phyloP scores from a whole-genome alignment of 2,888 invertebrate genomes.

The Drosophila hamatofila region DNA sequence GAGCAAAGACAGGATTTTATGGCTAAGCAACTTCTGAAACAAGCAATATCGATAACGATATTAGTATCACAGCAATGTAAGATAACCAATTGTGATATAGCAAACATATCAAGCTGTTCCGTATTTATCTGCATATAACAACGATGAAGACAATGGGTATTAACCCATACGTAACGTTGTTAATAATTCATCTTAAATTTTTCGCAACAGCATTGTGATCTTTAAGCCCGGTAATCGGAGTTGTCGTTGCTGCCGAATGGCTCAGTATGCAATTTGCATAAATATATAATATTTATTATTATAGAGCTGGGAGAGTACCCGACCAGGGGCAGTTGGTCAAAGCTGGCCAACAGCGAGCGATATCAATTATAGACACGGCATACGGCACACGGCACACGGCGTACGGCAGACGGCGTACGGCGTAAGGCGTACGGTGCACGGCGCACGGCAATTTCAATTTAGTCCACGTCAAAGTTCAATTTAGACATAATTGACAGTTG shows the following conservation, averaged over 20 bases:
- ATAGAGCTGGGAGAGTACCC: not conserved
- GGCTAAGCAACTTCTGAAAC: too few relatives aligned
- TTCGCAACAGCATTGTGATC: not conserved
- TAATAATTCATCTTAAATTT: not conserved
- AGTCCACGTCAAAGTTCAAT: conserved; percentile 72
- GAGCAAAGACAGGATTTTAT: too few relatives aligned
- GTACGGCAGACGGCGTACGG: not conserved
- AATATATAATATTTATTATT: not conserved
- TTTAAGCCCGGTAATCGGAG: not conserved
- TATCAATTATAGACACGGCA: conserved; percentile 45
- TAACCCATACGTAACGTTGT: not conserved
- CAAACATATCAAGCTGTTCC: too few relatives aligned
- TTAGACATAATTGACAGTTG: conserved; percentile 66
- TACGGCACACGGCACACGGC: conserved; percentile 15
- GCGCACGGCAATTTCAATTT: conserved; percentile 39
- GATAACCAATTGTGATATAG: too few relatives aligned
- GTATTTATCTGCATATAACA: too few relatives aligned
- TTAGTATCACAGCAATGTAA: too few relatives aligned
- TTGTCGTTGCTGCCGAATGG: not conserved
- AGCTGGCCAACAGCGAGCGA: conserved; percentile 2
- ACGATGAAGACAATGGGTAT: too few relatives aligned
- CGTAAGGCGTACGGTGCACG: conserved; percentile 17
- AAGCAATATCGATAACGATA: too few relatives aligned
- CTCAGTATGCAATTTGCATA: conserved; percentile 28
- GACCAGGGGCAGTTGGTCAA: not conserved